Base-by-base conservation (phyloP, 2,888 invertebrate genomes). In the Hyposoter dolosus region DNA sequence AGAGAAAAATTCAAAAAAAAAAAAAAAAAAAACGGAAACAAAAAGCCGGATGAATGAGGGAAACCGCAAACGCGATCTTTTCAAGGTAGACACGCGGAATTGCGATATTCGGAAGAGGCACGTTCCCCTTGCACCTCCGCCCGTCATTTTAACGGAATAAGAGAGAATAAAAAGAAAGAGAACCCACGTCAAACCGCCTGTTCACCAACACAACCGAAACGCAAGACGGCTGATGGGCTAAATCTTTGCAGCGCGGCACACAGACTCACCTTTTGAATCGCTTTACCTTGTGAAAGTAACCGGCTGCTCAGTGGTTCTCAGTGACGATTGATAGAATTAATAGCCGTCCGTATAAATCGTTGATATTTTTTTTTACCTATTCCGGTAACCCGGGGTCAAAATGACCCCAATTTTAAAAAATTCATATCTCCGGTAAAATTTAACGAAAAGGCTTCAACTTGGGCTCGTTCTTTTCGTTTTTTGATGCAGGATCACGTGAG, bases 231-330 rank as follows among this genome's bases (percentile, higher is more conserved):
- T 66, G 82, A 76, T 76, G 75, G 63, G n/a, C 53, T 82, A 69
- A 53, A 65, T 68, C 86, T 74, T 89, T 87, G 82, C 86, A 86
- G 75, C 87, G 75, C 47, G 60, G 47, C 82, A 80, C 85, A 63
- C 82, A 83, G 85, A 63, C 88, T 87, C 84, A 85, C 86, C 79
- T 86, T 87, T 87, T 87, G 86, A 90, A 90, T 89, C 88, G 88
- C 82, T 84, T 86, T 75, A 85, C 86, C 87, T 87, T 79, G 91
- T 90, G 91, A 92, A 91, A 91, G 90, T 91, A 89, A 90, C 88
- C 83, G 83, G 40, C 60, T 66, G 75, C 9, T 83, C 92, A 92
- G 92, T 88, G 91, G 90, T 90, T 90, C 91, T 92, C 92, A 91
- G 63, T 63, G 74, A 63, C 63, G 35, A 80, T 80, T 60, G 50